Evolutionary conservation across 2,797 vertebrate genomes (phyloP).

Genomic region (Oophaga sylvatica): DNA sequence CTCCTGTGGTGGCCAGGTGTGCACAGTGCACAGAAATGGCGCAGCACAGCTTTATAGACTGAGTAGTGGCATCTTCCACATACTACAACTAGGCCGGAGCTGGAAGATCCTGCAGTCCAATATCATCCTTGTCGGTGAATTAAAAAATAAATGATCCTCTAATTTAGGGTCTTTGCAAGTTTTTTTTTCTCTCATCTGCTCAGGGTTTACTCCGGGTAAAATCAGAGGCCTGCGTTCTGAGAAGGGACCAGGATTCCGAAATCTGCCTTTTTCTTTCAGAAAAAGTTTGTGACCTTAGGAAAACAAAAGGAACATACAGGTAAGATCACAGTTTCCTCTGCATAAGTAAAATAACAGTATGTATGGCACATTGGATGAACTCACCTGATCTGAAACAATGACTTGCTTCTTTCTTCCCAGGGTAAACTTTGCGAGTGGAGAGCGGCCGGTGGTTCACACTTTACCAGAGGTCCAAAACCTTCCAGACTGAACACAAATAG

Average conservation of each 20-base stretch:
- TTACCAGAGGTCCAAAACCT: constrained; percentile 59
- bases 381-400: constrained; percentile 69
- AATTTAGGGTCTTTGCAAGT: not conserved
- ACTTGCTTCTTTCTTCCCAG: constrained; percentile 68
- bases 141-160: not conserved
- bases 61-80: too few species aligned
- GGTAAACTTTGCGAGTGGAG: constrained; percentile 46
- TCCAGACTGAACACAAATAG: constrained; percentile 70
- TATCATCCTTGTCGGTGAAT: not conserved
- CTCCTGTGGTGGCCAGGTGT: too few species aligned
- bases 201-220: constrained; percentile 11
- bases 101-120: not conserved
- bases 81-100: too few species aligned
- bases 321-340: not conserved
- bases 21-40: too few species aligned
- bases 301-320: not conserved
- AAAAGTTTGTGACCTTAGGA: constrained; percentile 35
- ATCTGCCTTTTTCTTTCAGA: constrained; percentile 50
- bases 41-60: too few species aligned
- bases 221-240: constrained; percentile 32
- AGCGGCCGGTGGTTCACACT: constrained; percentile 19
- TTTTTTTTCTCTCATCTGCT: not conserved
- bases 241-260: constrained; percentile 38
- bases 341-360: not conserved
- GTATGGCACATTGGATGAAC: not conserved